phyloP scores from a whole-genome alignment of 2,113 vertebrate genomes.

The Monarcha castaneiventris region DNA sequence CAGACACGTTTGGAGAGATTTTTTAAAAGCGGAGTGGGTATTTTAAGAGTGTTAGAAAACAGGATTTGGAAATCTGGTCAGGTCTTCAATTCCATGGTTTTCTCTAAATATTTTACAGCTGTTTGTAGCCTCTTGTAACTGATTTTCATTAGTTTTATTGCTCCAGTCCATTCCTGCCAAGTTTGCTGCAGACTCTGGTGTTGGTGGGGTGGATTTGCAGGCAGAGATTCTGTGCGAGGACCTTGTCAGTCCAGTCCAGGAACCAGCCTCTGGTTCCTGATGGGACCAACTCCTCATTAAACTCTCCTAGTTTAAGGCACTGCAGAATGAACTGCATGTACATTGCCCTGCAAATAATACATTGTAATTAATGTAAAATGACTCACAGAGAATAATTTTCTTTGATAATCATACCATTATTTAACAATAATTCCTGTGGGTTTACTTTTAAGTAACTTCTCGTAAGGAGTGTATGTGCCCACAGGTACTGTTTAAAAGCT shows the following conservation, averaged over 20 bases:
- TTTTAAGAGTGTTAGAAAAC: background rate
- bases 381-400: constrained; percentile 34
- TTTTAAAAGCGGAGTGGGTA: background rate
- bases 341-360: constrained; percentile 18
- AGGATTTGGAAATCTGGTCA: background rate
- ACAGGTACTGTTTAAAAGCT: constrained; percentile 50
- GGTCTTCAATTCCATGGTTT: background rate
- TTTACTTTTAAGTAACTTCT: constrained; percentile 56
- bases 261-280: background rate
- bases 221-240: background rate
- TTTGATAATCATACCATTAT: constrained; percentile 50
- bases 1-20: background rate
- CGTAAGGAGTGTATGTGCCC: constrained; percentile 12
- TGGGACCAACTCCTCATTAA: background rate
- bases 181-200: background rate
- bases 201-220: background rate
- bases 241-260: background rate
- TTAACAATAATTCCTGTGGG: constrained; percentile 57
- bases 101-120: constrained; percentile 14
- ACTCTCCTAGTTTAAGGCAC: background rate
- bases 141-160: constrained; percentile 43
- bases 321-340: background rate
- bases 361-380: constrained; percentile 46
- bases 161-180: background rate
- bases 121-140: constrained; percentile 3